phyloP scores from a whole-genome alignment of 2,113 vertebrate species.

The Oxyruncus cristatus region DNA sequence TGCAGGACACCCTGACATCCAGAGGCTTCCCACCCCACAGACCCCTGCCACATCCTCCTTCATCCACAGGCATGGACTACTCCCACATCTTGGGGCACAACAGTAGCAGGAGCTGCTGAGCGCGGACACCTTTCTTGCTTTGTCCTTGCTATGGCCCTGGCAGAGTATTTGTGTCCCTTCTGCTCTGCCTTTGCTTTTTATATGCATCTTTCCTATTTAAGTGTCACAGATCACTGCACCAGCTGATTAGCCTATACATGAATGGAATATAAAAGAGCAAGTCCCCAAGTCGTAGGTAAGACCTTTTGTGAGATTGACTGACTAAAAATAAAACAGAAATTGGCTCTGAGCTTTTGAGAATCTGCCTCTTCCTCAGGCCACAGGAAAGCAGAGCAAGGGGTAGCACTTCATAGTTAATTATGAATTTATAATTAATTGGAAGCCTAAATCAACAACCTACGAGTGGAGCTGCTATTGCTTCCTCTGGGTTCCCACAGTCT shows the following conservation, averaged over 20 bases:
- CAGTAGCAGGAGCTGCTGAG: background rate
- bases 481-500: background rate
- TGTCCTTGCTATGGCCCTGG: slow-evolving; percentile 7
- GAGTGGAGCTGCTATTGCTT: background rate
- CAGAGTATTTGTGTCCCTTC: slow-evolving; percentile 5
- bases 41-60: background rate
- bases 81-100: background rate
- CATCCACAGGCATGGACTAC: accelerated
- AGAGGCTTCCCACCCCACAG: background rate
- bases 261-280: slow-evolving; percentile 48
- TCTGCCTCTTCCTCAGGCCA: slow-evolving; percentile 42
- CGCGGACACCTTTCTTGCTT: background rate
- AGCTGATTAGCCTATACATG: slow-evolving; percentile 58
- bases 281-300: slow-evolving; percentile 50
- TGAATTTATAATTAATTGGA: slow-evolving; percentile 63
- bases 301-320: slow-evolving; percentile 68
- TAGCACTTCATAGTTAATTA: slow-evolving; percentile 69
- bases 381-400: slow-evolving; percentile 49
- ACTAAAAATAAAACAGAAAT: slow-evolving; percentile 69
- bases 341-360: slow-evolving; percentile 56
- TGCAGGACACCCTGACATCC: background rate
- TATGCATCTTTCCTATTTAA: slow-evolving; percentile 56
- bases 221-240: slow-evolving; percentile 66
- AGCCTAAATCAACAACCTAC: slow-evolving; percentile 17
- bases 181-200: slow-evolving; percentile 45